These are phyloP conservation scores for Actinopyga echinites DNA, from an alignment of 53 echinoderm and acorn worm genomes.

Conservation along the genomic window DNA sequence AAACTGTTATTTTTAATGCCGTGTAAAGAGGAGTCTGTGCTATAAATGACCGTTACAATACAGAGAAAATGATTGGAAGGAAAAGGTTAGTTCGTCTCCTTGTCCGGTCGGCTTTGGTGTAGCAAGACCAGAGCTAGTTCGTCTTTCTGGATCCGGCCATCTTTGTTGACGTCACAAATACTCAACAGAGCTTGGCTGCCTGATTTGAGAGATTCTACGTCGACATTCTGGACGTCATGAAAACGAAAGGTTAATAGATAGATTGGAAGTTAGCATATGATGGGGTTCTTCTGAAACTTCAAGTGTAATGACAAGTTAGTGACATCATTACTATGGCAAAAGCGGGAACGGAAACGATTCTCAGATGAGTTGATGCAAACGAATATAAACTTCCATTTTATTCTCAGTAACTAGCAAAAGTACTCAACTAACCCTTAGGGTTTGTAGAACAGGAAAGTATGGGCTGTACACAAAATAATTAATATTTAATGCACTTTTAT, in stretches of 20 bases:
- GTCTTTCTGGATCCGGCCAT: slow-evolving; percentile 66
- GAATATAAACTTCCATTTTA: no score
- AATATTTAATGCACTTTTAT: no score
- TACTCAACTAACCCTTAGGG: no score
- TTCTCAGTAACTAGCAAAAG: no score
- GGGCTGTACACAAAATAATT: no score
- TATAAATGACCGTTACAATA: slow-evolving; percentile 31
- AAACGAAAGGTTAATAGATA: not conserved
- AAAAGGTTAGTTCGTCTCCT: slow-evolving; percentile 10
- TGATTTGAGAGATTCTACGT: slow-evolving; percentile 52
- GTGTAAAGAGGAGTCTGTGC: slow-evolving; percentile 20
- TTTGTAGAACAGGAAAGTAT: no score
- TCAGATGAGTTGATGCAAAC: no score
- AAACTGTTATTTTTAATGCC: not conserved
- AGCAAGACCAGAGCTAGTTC: slow-evolving; percentile 71
- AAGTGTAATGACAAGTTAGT: no score
- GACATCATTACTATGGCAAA: no score
- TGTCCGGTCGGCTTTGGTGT: not conserved
- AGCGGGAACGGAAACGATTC: no score
- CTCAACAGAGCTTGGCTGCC: slow-evolving; percentile 55
- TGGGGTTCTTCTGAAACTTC: not conserved
- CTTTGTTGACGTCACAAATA: slow-evolving; percentile 72
- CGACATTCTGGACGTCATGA: slow-evolving; percentile 31
- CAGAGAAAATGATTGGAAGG: slow-evolving; percentile 12
- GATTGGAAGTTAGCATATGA: not conserved